Conservation (phyloP, 23 tunicate species). For the Halocynthia aurantium region DNA sequence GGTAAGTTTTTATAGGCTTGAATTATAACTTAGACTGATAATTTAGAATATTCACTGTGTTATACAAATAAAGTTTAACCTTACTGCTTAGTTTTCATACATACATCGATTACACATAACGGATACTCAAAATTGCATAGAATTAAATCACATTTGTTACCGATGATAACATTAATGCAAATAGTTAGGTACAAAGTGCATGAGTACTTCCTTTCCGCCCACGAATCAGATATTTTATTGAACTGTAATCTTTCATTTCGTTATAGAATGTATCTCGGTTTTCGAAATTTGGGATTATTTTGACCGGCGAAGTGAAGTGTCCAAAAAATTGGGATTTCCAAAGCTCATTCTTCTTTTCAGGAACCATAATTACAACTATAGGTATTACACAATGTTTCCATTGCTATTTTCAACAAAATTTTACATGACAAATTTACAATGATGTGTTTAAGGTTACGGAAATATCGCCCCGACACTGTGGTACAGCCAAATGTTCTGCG, state of each 20-base stretch:
- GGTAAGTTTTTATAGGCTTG: background rate
- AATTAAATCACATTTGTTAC: no score
- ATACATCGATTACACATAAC: no score
- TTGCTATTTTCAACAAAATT: background rate
- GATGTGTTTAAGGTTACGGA: conserved; percentile 62
- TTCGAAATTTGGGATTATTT: conserved; percentile 14
- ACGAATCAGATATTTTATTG: no score
- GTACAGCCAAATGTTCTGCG: conserved; percentile 40
- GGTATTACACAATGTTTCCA: background rate
- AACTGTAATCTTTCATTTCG: no score
- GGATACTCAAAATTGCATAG: no score
- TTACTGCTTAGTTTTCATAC: no score
- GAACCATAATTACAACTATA: conserved; percentile 74
- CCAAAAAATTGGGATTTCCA: conserved; percentile 58
- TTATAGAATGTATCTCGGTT: conserved; percentile 26
- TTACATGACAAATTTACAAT: conserved; percentile 1
- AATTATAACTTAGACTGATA: background rate
- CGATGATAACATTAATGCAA: no score
- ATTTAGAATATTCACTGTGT: background rate
- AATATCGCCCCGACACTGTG: conserved; percentile 42
- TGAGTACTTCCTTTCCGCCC: no score
- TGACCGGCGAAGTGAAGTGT: conserved; percentile 31
- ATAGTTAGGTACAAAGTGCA: no score
- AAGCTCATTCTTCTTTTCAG: conserved; percentile 51
- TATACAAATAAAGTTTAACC: no score